phyloP scores from a whole-genome alignment of 2,888 invertebrate genomes.

The Malacosoma neustria region DNA sequence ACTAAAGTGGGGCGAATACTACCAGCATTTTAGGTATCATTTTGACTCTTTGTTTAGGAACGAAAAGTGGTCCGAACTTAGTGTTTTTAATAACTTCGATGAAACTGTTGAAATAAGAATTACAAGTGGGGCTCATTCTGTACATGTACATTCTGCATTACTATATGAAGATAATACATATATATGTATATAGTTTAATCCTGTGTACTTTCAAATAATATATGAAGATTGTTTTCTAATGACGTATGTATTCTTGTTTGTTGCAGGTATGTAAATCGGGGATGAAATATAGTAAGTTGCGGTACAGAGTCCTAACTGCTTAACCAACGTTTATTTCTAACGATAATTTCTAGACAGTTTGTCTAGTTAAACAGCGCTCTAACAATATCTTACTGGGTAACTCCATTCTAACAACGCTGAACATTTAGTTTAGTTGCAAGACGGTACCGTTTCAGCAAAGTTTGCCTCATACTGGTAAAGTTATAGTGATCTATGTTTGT shows the following conservation, averaged over 20 bases:
- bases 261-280: conserved; percentile 18
- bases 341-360: background rate
- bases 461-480: conserved; percentile 19
- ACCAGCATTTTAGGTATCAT: too few species aligned
- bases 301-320: background rate
- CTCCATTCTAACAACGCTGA: conserved; percentile 16
- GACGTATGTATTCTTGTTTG: conserved; percentile 21
- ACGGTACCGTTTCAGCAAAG: conserved; percentile 20
- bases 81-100: too few species aligned
- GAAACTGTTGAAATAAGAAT: too few species aligned
- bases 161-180: too few species aligned
- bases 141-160: too few species aligned
- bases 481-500: conserved; percentile 12
- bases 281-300: background rate
- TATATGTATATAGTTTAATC: too few species aligned
- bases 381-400: conserved; percentile 6
- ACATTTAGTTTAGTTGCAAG: conserved; percentile 16
- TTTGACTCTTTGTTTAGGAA: too few species aligned
- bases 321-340: background rate
- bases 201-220: too few species aligned
- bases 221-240: too few species aligned
- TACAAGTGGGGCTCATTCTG: too few species aligned
- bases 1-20: too few species aligned
- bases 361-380: background rate
- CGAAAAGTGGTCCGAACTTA: too few species aligned